Percentiles rank a stretch among this genome's conserved stretches.
Evolutionary conservation across 92 coral and sea anemone genomes (phyloP).

Genomic region (Desmophyllum pertusum): DNA sequence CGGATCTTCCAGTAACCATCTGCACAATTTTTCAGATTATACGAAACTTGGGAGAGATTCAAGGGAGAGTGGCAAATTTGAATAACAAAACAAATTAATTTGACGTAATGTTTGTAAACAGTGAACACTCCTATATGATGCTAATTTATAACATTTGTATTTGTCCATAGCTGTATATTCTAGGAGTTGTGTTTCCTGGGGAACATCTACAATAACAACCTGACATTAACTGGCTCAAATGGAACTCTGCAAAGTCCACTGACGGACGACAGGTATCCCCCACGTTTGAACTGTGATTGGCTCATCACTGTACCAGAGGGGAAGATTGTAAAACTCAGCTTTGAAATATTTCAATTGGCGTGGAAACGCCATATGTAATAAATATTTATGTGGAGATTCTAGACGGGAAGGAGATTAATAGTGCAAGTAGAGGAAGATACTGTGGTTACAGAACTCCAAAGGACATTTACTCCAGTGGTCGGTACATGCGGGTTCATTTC

Average conservation of each 20-base stretch:
- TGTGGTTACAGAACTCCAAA: too few relatives aligned
- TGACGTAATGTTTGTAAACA: too few relatives aligned
- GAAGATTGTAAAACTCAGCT: constrained; percentile 26
- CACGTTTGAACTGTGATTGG: constrained; percentile 30
- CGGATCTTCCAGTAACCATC: too few relatives aligned
- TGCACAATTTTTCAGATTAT: too few relatives aligned
- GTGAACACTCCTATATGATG: too few relatives aligned
- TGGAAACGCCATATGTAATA: too few relatives aligned
- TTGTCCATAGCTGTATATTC: background rate
- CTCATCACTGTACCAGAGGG: constrained; percentile 28
- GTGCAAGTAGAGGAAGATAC: constrained; percentile 36
- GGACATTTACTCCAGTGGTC: too few relatives aligned
- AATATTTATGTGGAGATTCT: constrained; percentile 53
- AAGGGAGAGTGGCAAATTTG: too few relatives aligned
- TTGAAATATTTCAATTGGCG: constrained; percentile 10
- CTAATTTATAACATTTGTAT: background rate
- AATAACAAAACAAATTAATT: too few relatives aligned
- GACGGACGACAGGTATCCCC: constrained; percentile 2
- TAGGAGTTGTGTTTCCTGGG: constrained; percentile 6
- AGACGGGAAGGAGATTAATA: constrained; percentile 33
- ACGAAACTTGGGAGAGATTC: too few relatives aligned
- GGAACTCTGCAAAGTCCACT: constrained; percentile 19
- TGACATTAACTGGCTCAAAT: background rate
- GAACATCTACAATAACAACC: background rate
- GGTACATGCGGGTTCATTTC: too few relatives aligned